Conservation (phyloP, 2,797 vertebrate genomes). For the Xiphophorus birchmanni region DNA sequence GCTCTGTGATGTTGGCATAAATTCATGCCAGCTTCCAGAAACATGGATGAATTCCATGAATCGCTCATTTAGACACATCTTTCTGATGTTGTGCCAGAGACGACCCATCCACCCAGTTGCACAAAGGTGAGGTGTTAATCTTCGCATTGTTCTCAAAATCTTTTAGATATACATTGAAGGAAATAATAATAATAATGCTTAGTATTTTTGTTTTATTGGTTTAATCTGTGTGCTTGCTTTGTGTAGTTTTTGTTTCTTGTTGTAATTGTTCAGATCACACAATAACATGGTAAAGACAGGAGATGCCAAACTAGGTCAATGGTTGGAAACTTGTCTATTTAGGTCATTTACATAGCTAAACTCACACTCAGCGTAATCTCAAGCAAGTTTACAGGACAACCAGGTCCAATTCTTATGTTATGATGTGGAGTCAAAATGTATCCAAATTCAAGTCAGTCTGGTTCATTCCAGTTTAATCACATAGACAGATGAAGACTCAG, state of each 20-base stretch:
- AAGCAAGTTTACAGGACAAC: background rate
- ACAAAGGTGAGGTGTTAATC: conserved; percentile 62
- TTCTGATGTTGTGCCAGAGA: conserved; percentile 74
- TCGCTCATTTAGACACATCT: conserved; percentile 61
- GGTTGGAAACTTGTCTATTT: background rate
- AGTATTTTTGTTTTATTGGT: background rate
- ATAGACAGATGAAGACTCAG: background rate
- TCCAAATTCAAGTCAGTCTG: background rate
- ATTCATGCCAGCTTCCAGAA: conserved; percentile 74
- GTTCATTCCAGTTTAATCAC: background rate
- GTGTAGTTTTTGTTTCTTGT: background rate
- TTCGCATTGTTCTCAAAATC: background rate
- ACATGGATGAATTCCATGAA: conserved; percentile 75
- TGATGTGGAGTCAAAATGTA: background rate
- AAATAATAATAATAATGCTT: background rate
- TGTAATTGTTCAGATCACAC: background rate
- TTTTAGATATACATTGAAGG: background rate
- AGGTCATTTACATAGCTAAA: background rate
- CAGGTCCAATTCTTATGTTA: background rate
- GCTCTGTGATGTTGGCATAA: conserved; percentile 73
- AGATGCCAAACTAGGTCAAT: background rate
- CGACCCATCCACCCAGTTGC: conserved; percentile 56
- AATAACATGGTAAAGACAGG: background rate
- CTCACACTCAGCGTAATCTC: background rate
- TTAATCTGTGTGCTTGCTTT: background rate